Evolutionary conservation across 2,113 vertebrate species (phyloP).

Genomic region (Charadrius vociferus): DNA sequence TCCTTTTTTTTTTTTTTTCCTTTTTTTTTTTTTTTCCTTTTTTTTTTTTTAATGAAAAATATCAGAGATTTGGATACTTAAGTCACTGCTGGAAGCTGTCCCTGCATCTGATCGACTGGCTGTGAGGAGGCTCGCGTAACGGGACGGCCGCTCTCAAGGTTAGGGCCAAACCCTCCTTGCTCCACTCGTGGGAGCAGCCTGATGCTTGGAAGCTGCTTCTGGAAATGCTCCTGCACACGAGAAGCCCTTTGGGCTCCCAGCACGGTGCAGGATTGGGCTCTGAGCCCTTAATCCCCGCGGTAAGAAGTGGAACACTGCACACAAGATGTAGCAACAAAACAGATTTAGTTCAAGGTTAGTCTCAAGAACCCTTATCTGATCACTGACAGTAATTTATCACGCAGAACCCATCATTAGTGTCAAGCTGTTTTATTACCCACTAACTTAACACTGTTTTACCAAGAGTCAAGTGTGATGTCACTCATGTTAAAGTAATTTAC

Average conservation of each 20-base stretch:
- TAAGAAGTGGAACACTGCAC: conserved; percentile 2
- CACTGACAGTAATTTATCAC: conserved; percentile 71
- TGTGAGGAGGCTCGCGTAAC: neutral
- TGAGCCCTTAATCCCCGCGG: conserved; percentile 33
- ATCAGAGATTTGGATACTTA: neutral
- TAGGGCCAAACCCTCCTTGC: neutral
- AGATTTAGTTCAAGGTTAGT: conserved; percentile 69
- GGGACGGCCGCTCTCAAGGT: neutral
- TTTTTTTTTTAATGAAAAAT: neutral
- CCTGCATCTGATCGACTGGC: neutral
- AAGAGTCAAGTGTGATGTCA: conserved; percentile 73
- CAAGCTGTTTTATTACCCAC: conserved; percentile 73
- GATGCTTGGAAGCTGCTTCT: conserved; percentile 32
- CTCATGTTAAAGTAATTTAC: conserved; percentile 70
- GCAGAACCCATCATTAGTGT: conserved; percentile 70
- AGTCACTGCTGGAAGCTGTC: conserved; percentile 19
- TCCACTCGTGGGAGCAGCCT: conserved; percentile 7
- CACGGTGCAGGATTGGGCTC: neutral
- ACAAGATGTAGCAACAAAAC: conserved; percentile 53
- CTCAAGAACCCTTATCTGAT: conserved; percentile 72
- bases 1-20: neutral
- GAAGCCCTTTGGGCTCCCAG: neutral
- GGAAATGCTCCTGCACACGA: conserved; percentile 12
- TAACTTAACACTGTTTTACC: conserved; percentile 73
- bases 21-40: neutral